Evolutionary conservation across 2,113 vertebrate genomes (phyloP), one percentile per base, ranked within the genome.

Genomic region (Petaurus breviceps): DNA sequence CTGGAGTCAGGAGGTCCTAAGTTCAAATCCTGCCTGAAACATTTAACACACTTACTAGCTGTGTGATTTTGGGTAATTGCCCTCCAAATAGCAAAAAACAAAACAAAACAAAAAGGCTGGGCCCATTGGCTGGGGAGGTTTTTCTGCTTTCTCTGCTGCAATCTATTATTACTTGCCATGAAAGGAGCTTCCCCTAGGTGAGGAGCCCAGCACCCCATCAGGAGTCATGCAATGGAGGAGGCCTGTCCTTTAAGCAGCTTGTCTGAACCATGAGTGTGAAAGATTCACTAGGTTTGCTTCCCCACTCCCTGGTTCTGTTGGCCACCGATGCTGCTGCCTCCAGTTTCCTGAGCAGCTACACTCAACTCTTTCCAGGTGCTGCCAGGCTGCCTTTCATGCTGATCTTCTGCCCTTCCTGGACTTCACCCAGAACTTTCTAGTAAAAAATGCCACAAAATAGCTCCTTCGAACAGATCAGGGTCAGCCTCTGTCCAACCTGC

Each of bases 101-200:
- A n/a, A n/a, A n/a, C n/a, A n/a, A n/a, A n/a, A n/a, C n/a, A n/a
- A n/a, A 68, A 99, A 99, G 98, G 99, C 99, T 0, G 99, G 99
- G 1, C 98, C 99, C 91, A 98, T 99, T 5, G 99, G 99, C 94
- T 99, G 99, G 90, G 99, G 99, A 84, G 99, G 99, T 28, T 99
- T 99, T 53, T 99, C 99, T 9, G 99, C 99, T 0, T 99, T 99
- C 97, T 99, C 99, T 0, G 99, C 99, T 1, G 99, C 99, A 0
- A 99, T 99, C 0, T 99, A 99, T 97, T 99, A 99, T 97, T 99
- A 99, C 95, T 98, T 99, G 0, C 98, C 99, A 92, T 99, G 99
- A 99, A 93, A 22, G 95, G 0, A 1, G 8, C 8, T 23, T 51
- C 96, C 94, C 43, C 0, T 0, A 0, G 95, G 92, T 92, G 96